Conservation (phyloP, 2,113 vertebrate species). For the Peromyscus maniculatus region DNA sequence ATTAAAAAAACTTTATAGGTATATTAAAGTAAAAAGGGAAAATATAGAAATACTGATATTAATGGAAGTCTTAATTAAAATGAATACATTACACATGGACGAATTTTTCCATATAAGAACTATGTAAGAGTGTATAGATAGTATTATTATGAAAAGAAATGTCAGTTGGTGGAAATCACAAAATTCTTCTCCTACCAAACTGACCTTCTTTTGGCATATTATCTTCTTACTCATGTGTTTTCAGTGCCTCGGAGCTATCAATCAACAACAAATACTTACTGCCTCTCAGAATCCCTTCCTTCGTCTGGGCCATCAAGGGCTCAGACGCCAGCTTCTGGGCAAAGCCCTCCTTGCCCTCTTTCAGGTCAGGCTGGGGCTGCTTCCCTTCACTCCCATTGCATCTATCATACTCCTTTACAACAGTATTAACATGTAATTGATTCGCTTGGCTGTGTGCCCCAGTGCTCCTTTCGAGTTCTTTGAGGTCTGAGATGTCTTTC, state of each 20-base stretch:
- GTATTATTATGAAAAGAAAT: not conserved
- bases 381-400: not conserved
- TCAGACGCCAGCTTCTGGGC: not conserved
- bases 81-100: not conserved
- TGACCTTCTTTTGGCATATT: not conserved
- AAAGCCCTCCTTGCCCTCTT: fast-evolving
- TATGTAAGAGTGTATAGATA: not conserved
- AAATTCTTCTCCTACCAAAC: not conserved
- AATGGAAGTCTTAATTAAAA: not conserved
- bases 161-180: not conserved
- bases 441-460: slow-evolving; percentile 13
- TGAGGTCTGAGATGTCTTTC: slow-evolving; percentile 1
- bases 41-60: not conserved
- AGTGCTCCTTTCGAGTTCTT: not conserved
- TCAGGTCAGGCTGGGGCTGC: not conserved
- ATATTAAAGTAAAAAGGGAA: slow-evolving; percentile 10
- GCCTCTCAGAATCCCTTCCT: not conserved
- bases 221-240: not conserved
- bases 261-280: not conserved
- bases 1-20: not conserved
- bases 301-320: not conserved
- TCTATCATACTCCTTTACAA: not conserved
- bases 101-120: not conserved
- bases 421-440: slow-evolving; percentile 28
- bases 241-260: not conserved